Percentiles rank a stretch among this genome's conserved stretches.
phyloP scores from a whole-genome alignment of 2,113 vertebrate species.

The Neodon shergylaensis region DNA sequence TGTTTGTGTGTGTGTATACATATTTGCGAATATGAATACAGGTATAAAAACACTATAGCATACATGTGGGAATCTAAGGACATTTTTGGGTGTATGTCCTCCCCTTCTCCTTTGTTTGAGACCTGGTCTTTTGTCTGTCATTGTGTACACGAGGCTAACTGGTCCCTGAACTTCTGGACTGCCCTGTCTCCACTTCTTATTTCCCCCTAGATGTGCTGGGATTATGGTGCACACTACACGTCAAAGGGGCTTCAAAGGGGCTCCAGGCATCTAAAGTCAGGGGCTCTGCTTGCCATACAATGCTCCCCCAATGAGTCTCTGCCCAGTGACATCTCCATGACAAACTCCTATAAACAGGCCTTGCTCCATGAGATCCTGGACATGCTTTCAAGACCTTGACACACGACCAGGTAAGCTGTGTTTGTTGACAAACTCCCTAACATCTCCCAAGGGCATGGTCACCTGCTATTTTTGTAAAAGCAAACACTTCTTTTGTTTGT shows the following conservation, averaged over 20 bases:
- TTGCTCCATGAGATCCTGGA: not conserved
- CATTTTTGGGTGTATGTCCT: not conserved
- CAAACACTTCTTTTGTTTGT: not conserved
- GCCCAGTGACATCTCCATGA: not conserved
- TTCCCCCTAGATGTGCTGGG: too few species aligned
- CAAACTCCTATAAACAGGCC: not conserved
- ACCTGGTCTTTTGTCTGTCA: not conserved
- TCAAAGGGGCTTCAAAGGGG: not conserved
- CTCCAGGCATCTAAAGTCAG: not conserved
- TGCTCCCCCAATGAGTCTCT: not conserved
- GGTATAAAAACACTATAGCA: too few species aligned
- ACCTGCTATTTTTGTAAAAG: not conserved
- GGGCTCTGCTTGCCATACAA: not conserved
- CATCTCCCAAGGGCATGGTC: not conserved
- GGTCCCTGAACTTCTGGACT: not conserved
- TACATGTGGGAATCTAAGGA: not conserved
- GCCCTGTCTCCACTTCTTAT: not conserved
- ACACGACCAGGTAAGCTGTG: not conserved
- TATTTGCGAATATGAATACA: not conserved
- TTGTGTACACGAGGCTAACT: not conserved
- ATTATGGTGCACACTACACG: not conserved
- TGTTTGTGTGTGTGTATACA: not conserved
- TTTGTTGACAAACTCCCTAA: not conserved
- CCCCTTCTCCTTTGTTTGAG: not conserved
- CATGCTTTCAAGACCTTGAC: slow-evolving; percentile 1